Percentiles rank a stretch among this genome's conserved stretches.
phyloP scores from a whole-genome alignment of 1,140 invertebrate species.

The Drosophila aff. region DNA sequence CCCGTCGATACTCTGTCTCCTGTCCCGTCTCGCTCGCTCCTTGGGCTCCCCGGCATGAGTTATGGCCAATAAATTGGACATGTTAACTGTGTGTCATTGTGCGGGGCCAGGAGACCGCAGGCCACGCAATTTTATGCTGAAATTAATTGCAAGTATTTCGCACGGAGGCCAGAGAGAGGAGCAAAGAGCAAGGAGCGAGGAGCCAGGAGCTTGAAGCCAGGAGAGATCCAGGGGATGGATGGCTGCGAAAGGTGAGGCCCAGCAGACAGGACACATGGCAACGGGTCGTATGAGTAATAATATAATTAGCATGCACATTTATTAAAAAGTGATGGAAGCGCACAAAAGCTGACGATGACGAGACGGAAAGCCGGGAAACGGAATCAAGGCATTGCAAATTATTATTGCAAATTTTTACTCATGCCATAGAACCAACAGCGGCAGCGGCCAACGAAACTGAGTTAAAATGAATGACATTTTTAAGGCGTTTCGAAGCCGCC shows the following conservation, averaged over 20 bases:
- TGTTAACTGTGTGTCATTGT: slow-evolving; percentile 79
- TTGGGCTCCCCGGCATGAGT: slow-evolving; percentile 57
- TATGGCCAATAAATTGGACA: slow-evolving; percentile 83
- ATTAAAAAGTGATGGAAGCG: slow-evolving; percentile 81
- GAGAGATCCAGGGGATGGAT: background rate
- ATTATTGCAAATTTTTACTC: slow-evolving; percentile 64
- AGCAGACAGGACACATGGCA: slow-evolving; percentile 33
- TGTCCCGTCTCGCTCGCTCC: slow-evolving; percentile 17
- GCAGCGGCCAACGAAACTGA: slow-evolving; percentile 6
- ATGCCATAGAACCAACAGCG: background rate
- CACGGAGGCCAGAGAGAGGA: slow-evolving; percentile 14
- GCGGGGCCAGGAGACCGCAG: slow-evolving; percentile 65
- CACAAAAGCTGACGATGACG: slow-evolving; percentile 42
- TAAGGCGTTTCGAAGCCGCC: slow-evolving; percentile 63
- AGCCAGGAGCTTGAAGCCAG: background rate
- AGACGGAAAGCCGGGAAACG: slow-evolving; percentile 40
- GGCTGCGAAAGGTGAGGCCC: background rate
- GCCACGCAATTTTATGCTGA: slow-evolving; percentile 79
- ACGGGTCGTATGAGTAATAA: slow-evolving; percentile 79
- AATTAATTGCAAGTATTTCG: slow-evolving; percentile 80
- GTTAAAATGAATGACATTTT: slow-evolving; percentile 71
- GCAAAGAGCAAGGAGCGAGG: background rate
- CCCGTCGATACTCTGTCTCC: slow-evolving; percentile 53
- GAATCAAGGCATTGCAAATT: slow-evolving; percentile 69
- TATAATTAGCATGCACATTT: slow-evolving; percentile 82